These are phyloP conservation scores for Caenorhabditis imperialis DNA, from an alignment of 2,888 invertebrate species.

Conservation along the genomic window DNA sequence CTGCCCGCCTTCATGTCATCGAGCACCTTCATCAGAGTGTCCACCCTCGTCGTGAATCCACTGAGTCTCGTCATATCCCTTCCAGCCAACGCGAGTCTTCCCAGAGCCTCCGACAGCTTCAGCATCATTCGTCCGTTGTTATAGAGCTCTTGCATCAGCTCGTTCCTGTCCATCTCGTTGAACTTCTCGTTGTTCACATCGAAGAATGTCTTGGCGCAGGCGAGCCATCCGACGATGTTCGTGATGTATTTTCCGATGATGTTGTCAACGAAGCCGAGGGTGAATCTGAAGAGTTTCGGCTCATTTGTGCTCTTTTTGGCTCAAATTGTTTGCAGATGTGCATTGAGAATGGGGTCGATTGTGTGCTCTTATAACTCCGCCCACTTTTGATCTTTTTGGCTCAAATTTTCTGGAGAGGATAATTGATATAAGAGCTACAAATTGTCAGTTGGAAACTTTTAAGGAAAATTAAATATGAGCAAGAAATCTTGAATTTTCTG, in stretches of 20 bases:
- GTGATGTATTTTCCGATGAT: constrained; percentile 96
- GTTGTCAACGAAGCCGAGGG: constrained; percentile 94
- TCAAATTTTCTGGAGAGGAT: too few relatives aligned
- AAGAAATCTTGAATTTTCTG: too few relatives aligned
- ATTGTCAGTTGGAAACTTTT: too few relatives aligned
- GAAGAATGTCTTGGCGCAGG: constrained; percentile 90
- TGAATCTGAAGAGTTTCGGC: constrained; percentile 70
- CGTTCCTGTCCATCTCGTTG: constrained; percentile 86
- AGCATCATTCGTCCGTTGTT: constrained; percentile 95
- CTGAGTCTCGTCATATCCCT: constrained; percentile 94
- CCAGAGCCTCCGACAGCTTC: constrained; percentile 96
- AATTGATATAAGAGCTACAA: too few relatives aligned
- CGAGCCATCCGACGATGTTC: constrained; percentile 89
- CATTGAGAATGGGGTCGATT: too few relatives aligned
- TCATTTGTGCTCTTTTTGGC: too few relatives aligned
- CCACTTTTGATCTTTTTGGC: too few relatives aligned
- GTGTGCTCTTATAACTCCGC: too few relatives aligned
- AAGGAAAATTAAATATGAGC: too few relatives aligned
- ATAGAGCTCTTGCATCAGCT: constrained; percentile 92
- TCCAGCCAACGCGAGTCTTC: constrained; percentile 93
- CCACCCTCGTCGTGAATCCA: constrained; percentile 93
- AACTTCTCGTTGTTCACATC: constrained; percentile 84
- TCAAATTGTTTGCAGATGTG: too few relatives aligned
- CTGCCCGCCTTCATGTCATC: constrained; percentile 81
- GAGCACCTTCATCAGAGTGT: constrained; percentile 89